Evolutionary conservation across 2,797 vertebrate species (phyloP).

Genomic region (Lacerta bilineata): DNA sequence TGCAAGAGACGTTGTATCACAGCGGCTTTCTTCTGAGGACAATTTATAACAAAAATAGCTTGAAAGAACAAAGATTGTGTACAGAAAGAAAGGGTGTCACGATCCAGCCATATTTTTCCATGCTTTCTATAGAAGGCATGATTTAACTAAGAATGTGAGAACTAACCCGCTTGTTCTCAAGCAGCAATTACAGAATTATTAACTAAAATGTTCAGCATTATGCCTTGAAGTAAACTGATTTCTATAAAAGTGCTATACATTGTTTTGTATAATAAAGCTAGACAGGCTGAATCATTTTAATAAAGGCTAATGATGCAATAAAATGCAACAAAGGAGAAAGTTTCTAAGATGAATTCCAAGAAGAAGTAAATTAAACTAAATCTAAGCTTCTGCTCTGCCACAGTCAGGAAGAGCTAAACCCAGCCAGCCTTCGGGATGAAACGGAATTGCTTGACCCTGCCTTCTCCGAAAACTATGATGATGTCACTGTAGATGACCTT

Average conservation of each 20-base stretch:
- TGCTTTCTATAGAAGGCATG: conserved; percentile 19
- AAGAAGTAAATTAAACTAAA: conserved; percentile 9
- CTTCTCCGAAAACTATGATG: conserved; percentile 89
- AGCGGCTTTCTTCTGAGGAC: conserved; percentile 24
- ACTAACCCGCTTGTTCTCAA: not conserved
- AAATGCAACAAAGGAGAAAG: not conserved
- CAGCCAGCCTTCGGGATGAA: conserved; percentile 84
- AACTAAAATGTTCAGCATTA: conserved; percentile 17
- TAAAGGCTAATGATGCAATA: not conserved
- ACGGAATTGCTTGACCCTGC: conserved; percentile 84
- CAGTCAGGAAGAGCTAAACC: conserved; percentile 86
- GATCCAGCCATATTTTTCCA: conserved; percentile 9
- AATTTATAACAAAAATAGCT: conserved; percentile 45
- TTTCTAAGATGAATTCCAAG: not conserved
- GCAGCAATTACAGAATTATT: not conserved
- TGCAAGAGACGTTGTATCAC: conserved; percentile 16
- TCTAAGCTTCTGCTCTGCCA: conserved; percentile 52
- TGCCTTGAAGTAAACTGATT: conserved; percentile 25
- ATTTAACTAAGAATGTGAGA: conserved; percentile 17
- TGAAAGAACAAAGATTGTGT: conserved; percentile 42
- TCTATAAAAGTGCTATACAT: not conserved
- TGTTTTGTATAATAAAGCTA: conserved; percentile 18
- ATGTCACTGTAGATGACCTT: conserved; percentile 83
- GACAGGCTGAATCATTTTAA: not conserved
- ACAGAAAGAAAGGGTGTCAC: conserved; percentile 26